Conservation (phyloP, 2,113 vertebrate species). For the Leucopsar rothschildi region DNA sequence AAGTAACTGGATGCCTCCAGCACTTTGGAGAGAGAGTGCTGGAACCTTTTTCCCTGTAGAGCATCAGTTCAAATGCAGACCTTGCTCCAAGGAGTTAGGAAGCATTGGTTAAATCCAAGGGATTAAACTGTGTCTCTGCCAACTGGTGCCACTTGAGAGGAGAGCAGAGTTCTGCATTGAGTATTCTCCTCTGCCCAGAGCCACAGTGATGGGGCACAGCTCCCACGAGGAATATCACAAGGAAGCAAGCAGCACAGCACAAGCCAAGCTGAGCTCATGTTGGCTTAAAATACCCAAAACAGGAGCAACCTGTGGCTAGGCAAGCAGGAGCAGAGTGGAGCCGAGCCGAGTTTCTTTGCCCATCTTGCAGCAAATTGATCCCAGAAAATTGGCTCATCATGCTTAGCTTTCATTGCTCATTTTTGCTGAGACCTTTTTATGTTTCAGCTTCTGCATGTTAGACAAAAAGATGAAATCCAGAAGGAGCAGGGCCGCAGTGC, state of each 20-base stretch:
- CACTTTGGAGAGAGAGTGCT: not conserved
- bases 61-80: not conserved
- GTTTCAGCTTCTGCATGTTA: not conserved
- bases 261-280: not conserved
- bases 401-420: not conserved
- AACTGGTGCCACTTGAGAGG: not conserved
- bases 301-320: not conserved
- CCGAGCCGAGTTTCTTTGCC: not conserved
- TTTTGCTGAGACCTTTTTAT: not conserved
- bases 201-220: not conserved
- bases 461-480: not conserved
- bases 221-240: not conserved
- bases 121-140: not conserved
- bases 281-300: not conserved
- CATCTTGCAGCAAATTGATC: not conserved
- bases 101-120: not conserved
- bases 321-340: not conserved
- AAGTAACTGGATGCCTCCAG: not conserved
- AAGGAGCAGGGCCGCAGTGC: not conserved
- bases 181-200: not conserved
- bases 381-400: not conserved
- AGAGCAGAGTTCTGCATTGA: not conserved
- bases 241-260: not conserved
- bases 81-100: not conserved
- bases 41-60: not conserved